Evolutionary conservation across 2,113 vertebrate genomes (phyloP).

Genomic region (Chascanopsetta lugubris): DNA sequence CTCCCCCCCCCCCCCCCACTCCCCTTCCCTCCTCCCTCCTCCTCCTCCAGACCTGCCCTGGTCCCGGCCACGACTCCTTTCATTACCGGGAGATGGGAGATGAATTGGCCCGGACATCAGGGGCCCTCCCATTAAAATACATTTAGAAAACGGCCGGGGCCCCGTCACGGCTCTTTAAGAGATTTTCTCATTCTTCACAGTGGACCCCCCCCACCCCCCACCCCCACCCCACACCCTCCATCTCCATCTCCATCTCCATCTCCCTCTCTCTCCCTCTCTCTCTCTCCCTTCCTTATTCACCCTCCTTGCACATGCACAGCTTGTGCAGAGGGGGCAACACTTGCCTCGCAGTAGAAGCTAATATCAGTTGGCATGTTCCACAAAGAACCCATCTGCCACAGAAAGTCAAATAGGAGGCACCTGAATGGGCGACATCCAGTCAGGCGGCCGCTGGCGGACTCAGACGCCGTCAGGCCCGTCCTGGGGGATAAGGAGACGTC

Average conservation of each 20-base stretch:
- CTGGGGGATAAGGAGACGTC: slow-evolving; percentile 29
- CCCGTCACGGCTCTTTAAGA: slow-evolving; percentile 90
- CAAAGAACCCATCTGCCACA: slow-evolving; percentile 92
- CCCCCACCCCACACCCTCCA: background rate
- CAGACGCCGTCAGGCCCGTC: slow-evolving; percentile 55
- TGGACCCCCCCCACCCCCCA: slow-evolving; percentile 41
- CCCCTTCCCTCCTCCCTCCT: slow-evolving; percentile 57
- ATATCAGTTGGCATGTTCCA: slow-evolving; percentile 87
- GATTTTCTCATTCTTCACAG: slow-evolving; percentile 89
- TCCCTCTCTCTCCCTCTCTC: slow-evolving; percentile 5
- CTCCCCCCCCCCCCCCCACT: slow-evolving; percentile 61
- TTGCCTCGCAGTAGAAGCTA: slow-evolving; percentile 87
- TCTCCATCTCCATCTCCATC: slow-evolving; percentile 8
- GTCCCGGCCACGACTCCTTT: slow-evolving; percentile 88
- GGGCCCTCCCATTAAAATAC: slow-evolving; percentile 88
- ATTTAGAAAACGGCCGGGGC: slow-evolving; percentile 86
- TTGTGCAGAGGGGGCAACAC: slow-evolving; percentile 83
- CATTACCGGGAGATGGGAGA: slow-evolving; percentile 87
- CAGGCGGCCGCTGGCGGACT: slow-evolving; percentile 56
- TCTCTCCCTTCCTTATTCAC: background rate
- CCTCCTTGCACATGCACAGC: slow-evolving; percentile 39
- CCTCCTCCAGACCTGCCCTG: slow-evolving; percentile 62
- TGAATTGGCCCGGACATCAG: slow-evolving; percentile 88
- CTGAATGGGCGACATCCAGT: slow-evolving; percentile 61
- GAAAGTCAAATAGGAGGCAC: slow-evolving; percentile 74